These are phyloP conservation scores for Parotia lawesii DNA, from an alignment of 2,113 vertebrate genomes.

Conservation along the genomic window DNA sequence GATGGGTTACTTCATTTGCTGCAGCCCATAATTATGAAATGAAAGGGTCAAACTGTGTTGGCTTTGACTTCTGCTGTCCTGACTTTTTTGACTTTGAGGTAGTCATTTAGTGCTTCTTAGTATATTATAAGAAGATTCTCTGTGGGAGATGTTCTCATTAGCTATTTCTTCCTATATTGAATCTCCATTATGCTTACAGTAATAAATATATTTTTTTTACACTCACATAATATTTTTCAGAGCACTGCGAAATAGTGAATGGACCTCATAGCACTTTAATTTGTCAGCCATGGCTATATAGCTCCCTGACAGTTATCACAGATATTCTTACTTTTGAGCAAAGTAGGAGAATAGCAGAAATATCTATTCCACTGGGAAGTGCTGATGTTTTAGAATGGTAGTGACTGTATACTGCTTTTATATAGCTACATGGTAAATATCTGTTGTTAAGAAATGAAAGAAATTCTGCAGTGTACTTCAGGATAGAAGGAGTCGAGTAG, in stretches of 20 bases:
- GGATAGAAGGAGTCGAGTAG: neutral
- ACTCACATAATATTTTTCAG: neutral
- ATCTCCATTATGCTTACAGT: neutral
- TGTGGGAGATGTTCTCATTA: neutral
- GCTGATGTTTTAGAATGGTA: neutral
- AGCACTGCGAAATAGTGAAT: neutral
- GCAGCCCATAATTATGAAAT: neutral
- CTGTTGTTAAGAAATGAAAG: neutral
- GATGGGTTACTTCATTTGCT: neutral
- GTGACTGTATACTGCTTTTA: neutral
- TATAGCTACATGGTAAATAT: neutral
- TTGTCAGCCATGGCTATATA: neutral
- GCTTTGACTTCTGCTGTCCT: neutral
- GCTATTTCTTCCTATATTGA: neutral
- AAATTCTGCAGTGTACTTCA: neutral
- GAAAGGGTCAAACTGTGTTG: neutral
- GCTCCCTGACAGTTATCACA: neutral
- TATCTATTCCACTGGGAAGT: neutral
- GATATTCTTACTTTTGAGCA: neutral
- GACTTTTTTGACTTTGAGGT: neutral
- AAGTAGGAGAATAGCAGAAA: neutral
- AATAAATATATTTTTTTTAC: neutral
- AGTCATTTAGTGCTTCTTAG: neutral
- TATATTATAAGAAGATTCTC: neutral
- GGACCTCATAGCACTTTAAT: neutral